These are phyloP conservation scores for Acromyrmex heyeri DNA, from an alignment of 1,140 invertebrate species.

Conservation along the genomic window DNA sequence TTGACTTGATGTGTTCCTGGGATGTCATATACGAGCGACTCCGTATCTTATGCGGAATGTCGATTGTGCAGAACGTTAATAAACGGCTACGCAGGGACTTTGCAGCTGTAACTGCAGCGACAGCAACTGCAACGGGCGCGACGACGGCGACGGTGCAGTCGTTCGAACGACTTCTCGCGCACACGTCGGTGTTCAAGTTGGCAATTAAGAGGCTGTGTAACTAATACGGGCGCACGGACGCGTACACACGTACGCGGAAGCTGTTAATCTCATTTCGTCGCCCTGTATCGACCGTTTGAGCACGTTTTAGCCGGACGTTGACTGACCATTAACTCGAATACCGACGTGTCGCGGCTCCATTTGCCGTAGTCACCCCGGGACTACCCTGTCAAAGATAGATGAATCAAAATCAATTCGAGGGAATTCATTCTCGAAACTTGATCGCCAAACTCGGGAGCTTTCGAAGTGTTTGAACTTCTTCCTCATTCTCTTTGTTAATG, in stretches of 20 bases:
- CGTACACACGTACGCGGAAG: constrained; percentile 48
- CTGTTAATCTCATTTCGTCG: constrained; percentile 74
- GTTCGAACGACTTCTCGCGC: constrained; percentile 33
- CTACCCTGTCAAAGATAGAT: constrained; percentile 23
- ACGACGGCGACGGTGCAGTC: constrained; percentile 6
- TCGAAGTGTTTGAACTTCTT: not conserved
- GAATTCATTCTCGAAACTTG: constrained; percentile 13
- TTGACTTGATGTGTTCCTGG: too few relatives aligned
- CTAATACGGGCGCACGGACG: constrained; percentile 59
- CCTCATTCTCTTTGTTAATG: not conserved
- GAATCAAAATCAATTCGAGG: constrained; percentile 38
- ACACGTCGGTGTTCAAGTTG: constrained; percentile 66
- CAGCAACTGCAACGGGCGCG: not conserved
- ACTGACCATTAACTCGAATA: constrained; percentile 62
- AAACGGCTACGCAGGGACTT: not conserved
- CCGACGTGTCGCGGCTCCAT: constrained; percentile 49
- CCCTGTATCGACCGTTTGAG: constrained; percentile 65
- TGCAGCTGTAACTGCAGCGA: not conserved
- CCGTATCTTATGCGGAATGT: constrained; percentile 25
- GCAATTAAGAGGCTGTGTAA: constrained; percentile 74
- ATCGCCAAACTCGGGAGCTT: not conserved
- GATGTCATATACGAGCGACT: constrained; percentile 2
- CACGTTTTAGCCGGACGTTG: constrained; percentile 66
- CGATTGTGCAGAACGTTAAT: constrained; percentile 15
- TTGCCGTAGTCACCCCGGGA: constrained; percentile 38